These are phyloP conservation scores for Babylonia areolata DNA, from an alignment of 1,140 invertebrate genomes.

Conservation along the genomic window DNA sequence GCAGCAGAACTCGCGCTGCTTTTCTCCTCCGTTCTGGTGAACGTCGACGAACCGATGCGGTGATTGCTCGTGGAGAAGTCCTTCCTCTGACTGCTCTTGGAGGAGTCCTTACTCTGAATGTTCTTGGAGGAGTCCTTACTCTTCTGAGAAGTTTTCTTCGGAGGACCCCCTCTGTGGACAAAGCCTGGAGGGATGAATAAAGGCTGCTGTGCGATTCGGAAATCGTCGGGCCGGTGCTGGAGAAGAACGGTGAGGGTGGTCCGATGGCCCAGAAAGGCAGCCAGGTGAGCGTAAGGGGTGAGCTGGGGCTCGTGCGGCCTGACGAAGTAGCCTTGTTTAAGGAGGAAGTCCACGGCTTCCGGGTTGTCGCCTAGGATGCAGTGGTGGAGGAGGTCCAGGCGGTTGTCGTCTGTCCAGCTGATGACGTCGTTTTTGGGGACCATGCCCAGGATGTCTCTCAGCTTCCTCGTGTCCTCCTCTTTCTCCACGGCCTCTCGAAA, in stretches of 20 bases:
- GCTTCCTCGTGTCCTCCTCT: background rate
- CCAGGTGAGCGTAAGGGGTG: conserved; percentile 52
- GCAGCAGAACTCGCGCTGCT: no score
- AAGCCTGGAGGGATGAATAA: conserved; percentile 1
- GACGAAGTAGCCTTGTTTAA: conserved; percentile 55
- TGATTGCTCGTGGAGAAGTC: background rate
- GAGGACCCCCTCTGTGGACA: background rate
- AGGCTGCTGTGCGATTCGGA: conserved; percentile 43
- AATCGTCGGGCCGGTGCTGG: conserved; percentile 56
- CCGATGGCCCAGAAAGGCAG: conserved; percentile 50
- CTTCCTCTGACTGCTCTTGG: no score
- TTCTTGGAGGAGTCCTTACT: no score
- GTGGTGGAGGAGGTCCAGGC: conserved; percentile 57
- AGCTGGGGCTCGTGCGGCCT: conserved; percentile 46
- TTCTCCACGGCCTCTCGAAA: conserved; percentile 18
- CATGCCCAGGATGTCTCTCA: conserved; percentile 34
- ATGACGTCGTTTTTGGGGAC: conserved; percentile 48
- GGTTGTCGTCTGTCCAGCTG: conserved; percentile 51
- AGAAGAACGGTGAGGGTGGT: conserved; percentile 52
- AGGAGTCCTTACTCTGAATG: no score
- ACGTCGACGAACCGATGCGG: background rate
- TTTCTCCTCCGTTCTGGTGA: no score
- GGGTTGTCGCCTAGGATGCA: conserved; percentile 53
- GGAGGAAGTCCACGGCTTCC: conserved; percentile 51
- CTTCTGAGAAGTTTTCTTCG: no score